phyloP scores from a whole-genome alignment of 2,888 invertebrate species.

The Enoplolaimus lenunculus region DNA sequence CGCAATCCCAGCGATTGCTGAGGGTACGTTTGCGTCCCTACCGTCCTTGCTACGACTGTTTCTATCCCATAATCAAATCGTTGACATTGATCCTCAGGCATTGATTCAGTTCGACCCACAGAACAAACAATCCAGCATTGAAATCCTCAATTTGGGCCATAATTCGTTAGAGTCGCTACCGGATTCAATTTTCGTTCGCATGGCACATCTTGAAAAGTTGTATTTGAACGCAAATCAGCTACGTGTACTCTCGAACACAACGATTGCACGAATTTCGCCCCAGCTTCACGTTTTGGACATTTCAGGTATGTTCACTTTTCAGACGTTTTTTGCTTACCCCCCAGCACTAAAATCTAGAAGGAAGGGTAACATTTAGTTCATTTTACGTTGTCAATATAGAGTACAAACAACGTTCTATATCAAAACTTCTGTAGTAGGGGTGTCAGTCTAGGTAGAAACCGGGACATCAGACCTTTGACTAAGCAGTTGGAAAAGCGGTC shows the following conservation, averaged over 20 bases:
- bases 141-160: background rate
- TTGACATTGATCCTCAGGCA: background rate
- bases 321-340: too few relatives aligned
- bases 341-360: too few relatives aligned
- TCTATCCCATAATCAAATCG: slow-evolving; percentile 1
- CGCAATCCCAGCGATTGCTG: background rate
- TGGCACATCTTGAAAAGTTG: background rate
- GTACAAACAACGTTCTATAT: too few relatives aligned
- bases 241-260: background rate
- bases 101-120: background rate
- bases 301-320: too few relatives aligned
- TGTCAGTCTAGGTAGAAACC: too few relatives aligned
- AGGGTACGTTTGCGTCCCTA: background rate
- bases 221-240: background rate
- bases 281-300: background rate
- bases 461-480: too few relatives aligned
- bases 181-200: background rate
- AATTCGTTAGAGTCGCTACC: background rate
- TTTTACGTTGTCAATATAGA: too few relatives aligned
- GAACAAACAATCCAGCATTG: background rate
- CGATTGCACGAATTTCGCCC: background rate
- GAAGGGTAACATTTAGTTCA: too few relatives aligned
- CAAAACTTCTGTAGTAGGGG: too few relatives aligned
- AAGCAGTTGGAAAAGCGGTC: too few relatives aligned
- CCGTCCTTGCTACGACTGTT: background rate